Evolutionary conservation across 2,113 vertebrate genomes (phyloP).

Genomic region (Oryzias curvinotus): DNA sequence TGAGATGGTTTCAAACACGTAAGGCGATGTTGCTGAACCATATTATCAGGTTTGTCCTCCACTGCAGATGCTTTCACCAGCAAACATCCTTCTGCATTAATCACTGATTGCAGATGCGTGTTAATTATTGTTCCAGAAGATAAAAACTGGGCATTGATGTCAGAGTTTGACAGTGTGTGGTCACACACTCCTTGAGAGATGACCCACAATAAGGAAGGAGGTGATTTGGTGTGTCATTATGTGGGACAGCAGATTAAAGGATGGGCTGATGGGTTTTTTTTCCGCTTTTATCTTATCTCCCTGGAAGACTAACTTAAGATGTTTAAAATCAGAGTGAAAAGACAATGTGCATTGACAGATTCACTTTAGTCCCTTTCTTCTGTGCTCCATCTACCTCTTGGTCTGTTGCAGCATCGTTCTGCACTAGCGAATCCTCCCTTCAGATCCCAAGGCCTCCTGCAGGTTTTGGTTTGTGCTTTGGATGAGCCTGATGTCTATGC

Average conservation of each 20-base stretch:
- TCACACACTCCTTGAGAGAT: conserved; percentile 35
- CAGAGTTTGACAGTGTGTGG: conserved; percentile 8
- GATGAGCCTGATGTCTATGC: conserved; percentile 18
- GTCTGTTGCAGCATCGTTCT: conserved; percentile 34
- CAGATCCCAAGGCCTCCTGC: conserved; percentile 33
- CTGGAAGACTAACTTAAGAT: conserved; percentile 19
- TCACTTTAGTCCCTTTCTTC: conserved; percentile 16
- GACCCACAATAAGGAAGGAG: conserved; percentile 44
- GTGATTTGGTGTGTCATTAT: conserved; percentile 46
- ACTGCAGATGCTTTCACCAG: conserved; percentile 31
- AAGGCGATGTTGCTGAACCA: conserved; percentile 16
- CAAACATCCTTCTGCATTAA: conserved; percentile 37
- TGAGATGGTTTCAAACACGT: conserved; percentile 25
- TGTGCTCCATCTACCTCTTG: conserved; percentile 27
- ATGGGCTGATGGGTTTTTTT: conserved; percentile 8
- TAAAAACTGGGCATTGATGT: conserved; percentile 56
- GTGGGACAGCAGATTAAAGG: conserved; percentile 41
- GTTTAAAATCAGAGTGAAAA: conserved; percentile 38
- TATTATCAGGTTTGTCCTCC: conserved; percentile 12
- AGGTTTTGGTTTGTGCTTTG: conserved; percentile 25
- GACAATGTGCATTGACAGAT: conserved; percentile 56
- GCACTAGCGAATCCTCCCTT: conserved; percentile 38
- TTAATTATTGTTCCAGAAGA: conserved; percentile 53
- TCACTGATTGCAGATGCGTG: conserved; percentile 40
- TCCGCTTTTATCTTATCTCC: conserved; percentile 18